A percentile compares a stretch with the other conserved stretches of the same genome.
phyloP scores from a whole-genome alignment of 2,888 invertebrate species.

The Eupithecia inturbata region DNA sequence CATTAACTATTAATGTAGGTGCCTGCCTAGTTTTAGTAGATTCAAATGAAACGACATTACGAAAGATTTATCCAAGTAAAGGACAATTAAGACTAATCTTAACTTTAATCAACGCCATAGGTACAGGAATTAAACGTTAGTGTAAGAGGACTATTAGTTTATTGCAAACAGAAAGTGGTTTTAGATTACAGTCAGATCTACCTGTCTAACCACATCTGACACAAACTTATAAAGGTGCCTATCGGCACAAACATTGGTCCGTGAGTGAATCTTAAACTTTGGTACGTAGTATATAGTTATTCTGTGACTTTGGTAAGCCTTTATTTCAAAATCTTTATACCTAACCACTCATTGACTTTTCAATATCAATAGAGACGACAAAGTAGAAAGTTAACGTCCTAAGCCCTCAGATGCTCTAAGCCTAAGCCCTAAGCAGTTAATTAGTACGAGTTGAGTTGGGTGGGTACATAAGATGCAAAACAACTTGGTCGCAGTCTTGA shows the following conservation, averaged over 20 bases:
- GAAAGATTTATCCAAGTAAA: conserved; percentile 39
- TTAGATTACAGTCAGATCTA: conserved; percentile 21
- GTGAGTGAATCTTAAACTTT: neutral
- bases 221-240: neutral
- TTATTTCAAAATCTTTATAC: no score
- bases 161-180: conserved; percentile 50
- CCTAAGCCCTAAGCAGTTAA: neutral
- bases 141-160: conserved; percentile 43
- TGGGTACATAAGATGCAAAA: conserved; percentile 4
- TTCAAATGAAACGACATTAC: conserved; percentile 24
- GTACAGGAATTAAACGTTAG: conserved; percentile 40
- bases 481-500: neutral
- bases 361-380: neutral
- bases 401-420: no score
- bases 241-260: neutral
- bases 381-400: neutral
- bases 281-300: no score
- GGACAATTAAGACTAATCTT: conserved; percentile 35
- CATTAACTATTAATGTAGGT: neutral
- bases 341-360: neutral
- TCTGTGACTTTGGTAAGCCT: no score
- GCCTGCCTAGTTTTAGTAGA: conserved; percentile 3
- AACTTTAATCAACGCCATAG: conserved; percentile 31
- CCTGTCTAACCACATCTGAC: neutral
- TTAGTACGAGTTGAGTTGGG: neutral